Conservation (phyloP, 2,113 vertebrate genomes). For the Elephas maximus region DNA sequence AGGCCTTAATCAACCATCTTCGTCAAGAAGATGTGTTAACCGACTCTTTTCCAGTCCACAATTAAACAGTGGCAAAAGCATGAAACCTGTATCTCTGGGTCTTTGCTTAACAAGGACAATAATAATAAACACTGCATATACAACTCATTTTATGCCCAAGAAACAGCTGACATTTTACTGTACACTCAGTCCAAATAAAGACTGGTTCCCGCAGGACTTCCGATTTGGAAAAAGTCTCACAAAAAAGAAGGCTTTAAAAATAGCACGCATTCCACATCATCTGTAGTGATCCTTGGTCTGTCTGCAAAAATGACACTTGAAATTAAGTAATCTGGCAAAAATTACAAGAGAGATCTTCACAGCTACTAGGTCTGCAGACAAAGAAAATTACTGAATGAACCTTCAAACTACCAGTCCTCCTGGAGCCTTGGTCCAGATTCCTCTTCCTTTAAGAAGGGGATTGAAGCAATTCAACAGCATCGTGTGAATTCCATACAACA, state of each 20-base stretch:
- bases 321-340: constrained; percentile 63
- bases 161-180: neutral
- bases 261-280: neutral
- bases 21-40: neutral
- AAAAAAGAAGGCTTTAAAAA: constrained; percentile 52
- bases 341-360: constrained; percentile 1
- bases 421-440: neutral
- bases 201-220: neutral
- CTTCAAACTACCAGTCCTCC: neutral
- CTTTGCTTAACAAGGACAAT: neutral
- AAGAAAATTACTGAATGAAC: constrained; percentile 50
- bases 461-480: constrained; percentile 63
- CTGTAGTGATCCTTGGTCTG: constrained; percentile 20
- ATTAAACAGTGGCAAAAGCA: neutral
- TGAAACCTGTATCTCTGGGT: neutral
- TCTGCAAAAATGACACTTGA: constrained; percentile 43
- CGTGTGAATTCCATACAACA: constrained; percentile 67
- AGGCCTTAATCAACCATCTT: neutral
- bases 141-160: neutral
- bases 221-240: constrained; percentile 52
- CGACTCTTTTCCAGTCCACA: neutral
- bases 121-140: neutral
- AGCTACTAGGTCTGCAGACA: constrained; percentile 1
- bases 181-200: neutral
- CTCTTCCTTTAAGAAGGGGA: constrained; percentile 60